Percentiles rank a stretch among this genome's conserved stretches.
Conservation (phyloP, 1,140 invertebrate species). For the Orchestia grillus region DNA sequence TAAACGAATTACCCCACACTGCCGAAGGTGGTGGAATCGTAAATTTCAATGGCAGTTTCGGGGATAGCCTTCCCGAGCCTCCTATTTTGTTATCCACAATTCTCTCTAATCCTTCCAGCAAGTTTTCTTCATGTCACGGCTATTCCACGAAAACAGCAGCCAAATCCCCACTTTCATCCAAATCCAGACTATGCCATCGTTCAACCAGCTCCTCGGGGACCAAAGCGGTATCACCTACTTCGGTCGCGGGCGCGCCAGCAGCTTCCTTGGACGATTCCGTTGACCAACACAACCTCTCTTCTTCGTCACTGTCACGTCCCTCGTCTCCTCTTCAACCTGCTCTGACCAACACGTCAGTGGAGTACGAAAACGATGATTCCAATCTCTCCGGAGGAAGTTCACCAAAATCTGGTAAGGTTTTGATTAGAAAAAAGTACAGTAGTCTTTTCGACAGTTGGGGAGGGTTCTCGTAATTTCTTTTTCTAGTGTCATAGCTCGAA, state of each 20-base stretch:
- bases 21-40: neutral
- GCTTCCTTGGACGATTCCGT: neutral
- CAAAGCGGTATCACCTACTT: neutral
- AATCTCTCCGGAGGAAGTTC: constrained; percentile 27
- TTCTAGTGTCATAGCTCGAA: too few relatives aligned
- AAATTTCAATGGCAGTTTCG: constrained; percentile 6
- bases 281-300: constrained; percentile 12
- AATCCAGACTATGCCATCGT: neutral
- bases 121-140: neutral
- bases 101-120: constrained; percentile 23
- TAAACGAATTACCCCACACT: neutral
- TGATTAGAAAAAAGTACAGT: neutral
- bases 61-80: constrained; percentile 4
- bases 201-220: neutral
- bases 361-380: constrained; percentile 40
- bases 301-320: constrained; percentile 2
- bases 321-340: neutral
- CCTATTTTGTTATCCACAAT: constrained; percentile 14
- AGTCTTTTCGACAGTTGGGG: too few relatives aligned
- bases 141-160: neutral
- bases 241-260: neutral
- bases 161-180: neutral
- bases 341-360: constrained; percentile 25
- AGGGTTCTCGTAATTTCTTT: too few relatives aligned
- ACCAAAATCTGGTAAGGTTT: constrained; percentile 37